Evolutionary conservation across 1,140 invertebrate species (phyloP).

Genomic region (Belonocnema kinseyi): DNA sequence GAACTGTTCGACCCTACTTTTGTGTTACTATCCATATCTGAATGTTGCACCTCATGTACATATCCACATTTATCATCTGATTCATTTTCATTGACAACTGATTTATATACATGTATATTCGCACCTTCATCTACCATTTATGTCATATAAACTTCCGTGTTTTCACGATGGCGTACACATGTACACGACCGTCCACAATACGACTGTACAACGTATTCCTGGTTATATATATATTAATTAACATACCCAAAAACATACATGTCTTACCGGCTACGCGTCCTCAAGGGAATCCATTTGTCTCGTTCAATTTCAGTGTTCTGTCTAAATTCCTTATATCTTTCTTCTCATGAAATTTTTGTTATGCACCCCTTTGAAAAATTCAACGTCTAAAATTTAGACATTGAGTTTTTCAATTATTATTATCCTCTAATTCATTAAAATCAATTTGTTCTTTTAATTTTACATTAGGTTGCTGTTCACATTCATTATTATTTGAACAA

Average conservation of each 20-base stretch:
- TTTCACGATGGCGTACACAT: conserved; percentile 18
- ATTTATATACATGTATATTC: conserved; percentile 23
- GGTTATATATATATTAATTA: conserved; percentile 11
- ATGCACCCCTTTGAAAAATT: not conserved
- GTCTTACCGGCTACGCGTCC: not conserved
- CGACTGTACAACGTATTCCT: conserved; percentile 29
- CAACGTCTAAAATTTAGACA: too few relatives aligned
- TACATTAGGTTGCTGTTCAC: too few relatives aligned
- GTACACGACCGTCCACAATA: conserved; percentile 29
- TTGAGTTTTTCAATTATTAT: too few relatives aligned
- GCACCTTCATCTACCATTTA: conserved; percentile 4
- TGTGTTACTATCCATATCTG: conserved; percentile 18
- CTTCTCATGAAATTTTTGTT: not conserved
- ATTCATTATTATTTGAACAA: too few relatives aligned
- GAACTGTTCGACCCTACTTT: conserved; percentile 16
- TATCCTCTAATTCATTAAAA: too few relatives aligned
- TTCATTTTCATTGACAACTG: conserved; percentile 20
- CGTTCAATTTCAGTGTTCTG: not conserved
- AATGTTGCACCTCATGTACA: conserved; percentile 27
- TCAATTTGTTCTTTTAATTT: too few relatives aligned
- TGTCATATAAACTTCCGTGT: conserved; percentile 2
- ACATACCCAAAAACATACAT: conserved; percentile 8
- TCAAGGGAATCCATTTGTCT: not conserved
- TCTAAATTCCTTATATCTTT: not conserved
- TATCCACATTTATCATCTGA: not conserved